Conservation (phyloP, 2,113 vertebrate species). For the Genyomyrus donnyi region DNA sequence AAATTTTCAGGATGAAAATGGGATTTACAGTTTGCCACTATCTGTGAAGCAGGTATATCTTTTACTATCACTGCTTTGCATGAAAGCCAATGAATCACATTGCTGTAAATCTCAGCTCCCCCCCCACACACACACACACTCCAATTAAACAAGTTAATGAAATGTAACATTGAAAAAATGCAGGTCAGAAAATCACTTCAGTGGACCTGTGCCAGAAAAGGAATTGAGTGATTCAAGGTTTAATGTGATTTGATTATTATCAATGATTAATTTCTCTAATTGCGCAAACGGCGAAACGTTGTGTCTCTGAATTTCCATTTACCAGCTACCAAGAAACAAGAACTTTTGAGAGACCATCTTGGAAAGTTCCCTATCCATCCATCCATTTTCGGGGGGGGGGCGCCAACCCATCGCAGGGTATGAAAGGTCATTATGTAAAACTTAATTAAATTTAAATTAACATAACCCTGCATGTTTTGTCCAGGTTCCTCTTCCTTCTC, state of each 20-base stretch:
- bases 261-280: not conserved
- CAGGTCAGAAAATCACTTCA: not conserved
- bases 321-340: not conserved
- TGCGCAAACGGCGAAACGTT: not conserved
- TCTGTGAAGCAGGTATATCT: not conserved
- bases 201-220: not conserved
- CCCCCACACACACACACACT: not conserved
- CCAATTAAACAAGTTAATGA: conserved; percentile 7
- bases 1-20: not conserved
- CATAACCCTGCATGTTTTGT: not conserved
- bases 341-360: not conserved
- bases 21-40: not conserved
- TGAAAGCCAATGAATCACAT: not conserved
- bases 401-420: too few relatives aligned
- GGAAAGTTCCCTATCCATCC: not conserved
- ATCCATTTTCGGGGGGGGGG: not conserved
- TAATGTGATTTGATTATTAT: not conserved
- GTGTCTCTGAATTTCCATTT: not conserved
- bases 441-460: not conserved
- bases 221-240: not conserved
- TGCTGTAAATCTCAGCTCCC: not conserved
- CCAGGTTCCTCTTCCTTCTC: not conserved
- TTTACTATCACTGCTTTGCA: not conserved
- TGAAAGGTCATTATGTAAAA: not conserved
- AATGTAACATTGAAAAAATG: not conserved